Evolutionary conservation across 1,140 invertebrate genomes (phyloP), one percentile per base, ranked within the genome.

Genomic region (Drosophila bifasciata): DNA sequence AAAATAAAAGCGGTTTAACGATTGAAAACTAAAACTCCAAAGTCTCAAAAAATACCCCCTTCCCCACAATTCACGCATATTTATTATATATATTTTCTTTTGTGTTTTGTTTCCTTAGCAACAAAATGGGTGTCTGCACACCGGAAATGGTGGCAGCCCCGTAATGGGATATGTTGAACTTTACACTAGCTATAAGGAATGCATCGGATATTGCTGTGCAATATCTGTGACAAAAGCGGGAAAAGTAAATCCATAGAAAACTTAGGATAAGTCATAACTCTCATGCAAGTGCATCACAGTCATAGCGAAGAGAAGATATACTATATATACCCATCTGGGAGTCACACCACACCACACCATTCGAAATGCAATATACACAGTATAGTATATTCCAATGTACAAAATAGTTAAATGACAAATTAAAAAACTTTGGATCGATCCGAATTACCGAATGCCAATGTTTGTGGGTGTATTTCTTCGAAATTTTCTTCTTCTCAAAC

Each of bases 21-120:
- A 85, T 69, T 80, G 76, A 85, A 85, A 68, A 63, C 57, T 69
- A 70, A 84, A 70, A n/a, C n/a, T n/a, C n/a, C n/a, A 32, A 75
- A 79, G 28, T 32, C 21, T 43, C 61, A 36, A 32, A 53, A n/a
- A n/a, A n/a, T n/a, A 9, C 51, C 40, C 40, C 46, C 32, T 3
- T 5, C 11, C 45, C 63, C 28, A 66, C 32, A 51, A 51, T 15
- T 11, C 1, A 15, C n/a, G 21, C 21, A 61, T 72, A 62, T 72
- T 41, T 59, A 71, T 72, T 72, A 41, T 59, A 71, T 72, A 62
- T 72, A 25, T 49, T 25, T 57, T 36, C 70, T 50, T 55, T 60
- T 40, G 45, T n/a, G n/a, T n/a, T 69, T 44, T 32, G 53, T 46
- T 71, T 70, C 41, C 56, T 62, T 52, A 46, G 68, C 68, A 61